Evolutionary conservation across 2,113 vertebrate genomes (phyloP), one percentile per base, ranked within the genome.

Genomic region (Myanophis thanlyinensis): DNA sequence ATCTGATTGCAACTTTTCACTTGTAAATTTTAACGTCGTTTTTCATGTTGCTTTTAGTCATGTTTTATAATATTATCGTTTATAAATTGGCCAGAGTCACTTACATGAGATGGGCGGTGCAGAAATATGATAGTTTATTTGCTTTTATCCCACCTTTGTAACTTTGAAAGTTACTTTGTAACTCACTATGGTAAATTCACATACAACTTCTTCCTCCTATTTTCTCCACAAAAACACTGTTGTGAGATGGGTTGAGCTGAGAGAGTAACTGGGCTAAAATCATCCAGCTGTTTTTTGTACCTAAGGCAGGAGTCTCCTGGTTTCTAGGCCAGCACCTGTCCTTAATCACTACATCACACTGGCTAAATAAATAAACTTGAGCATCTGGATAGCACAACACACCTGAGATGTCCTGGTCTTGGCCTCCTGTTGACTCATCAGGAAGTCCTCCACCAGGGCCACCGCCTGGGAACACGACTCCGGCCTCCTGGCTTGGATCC

Each of bases 381-480:
- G 23, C 9, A 20, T 53, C 27, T 84, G 0, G 84, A 54, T 30
- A 40, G 40, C n/a, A 6, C 30, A 91, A 85, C 90, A 11, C 18
- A 91, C 90, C 90, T 86, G 90, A 18, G 80, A 23, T 22, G 18
- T 47, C 40, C 12, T 27, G 30, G 6, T 8, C 9, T 85, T 44
- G 35, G 90, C 73, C 35, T 20, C 40, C 22, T 85, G 51, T 30
- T 91, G 90, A 11, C 80, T 46, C 80, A 3, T 47, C 7, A 91
- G 51, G 84, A 91, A 91, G 27, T 91, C 90, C 84, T 91, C 90
- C 8, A 44, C 90, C 80, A 91, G 40, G 25, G 51, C 51, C 52
- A 91, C 80, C 0, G 90, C 80, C 40, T 91, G 90, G 40, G 80
- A 56, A 47, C 90, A 91, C 1, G 80, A 47, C 1, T 85, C 52